phyloP scores from a whole-genome alignment of 2,888 invertebrate genomes.

The Charanyca ferruginea region DNA sequence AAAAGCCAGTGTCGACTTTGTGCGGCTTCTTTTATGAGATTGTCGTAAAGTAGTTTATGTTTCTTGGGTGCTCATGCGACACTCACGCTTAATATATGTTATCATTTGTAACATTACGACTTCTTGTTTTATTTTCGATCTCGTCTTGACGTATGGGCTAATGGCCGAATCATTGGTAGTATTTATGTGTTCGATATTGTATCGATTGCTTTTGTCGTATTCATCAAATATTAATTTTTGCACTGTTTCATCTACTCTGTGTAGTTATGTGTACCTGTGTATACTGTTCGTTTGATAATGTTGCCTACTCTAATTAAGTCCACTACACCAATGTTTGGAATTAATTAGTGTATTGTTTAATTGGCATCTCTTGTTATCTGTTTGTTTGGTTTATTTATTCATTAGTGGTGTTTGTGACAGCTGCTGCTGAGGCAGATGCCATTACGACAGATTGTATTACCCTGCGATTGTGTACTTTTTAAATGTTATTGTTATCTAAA shows the following conservation, averaged over 20 bases:
- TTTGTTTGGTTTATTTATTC: slow-evolving; percentile 91
- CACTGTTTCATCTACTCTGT: slow-evolving; percentile 72
- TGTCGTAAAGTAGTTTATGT: slow-evolving; percentile 85
- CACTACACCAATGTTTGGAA: slow-evolving; percentile 91
- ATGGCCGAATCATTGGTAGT: slow-evolving; percentile 16
- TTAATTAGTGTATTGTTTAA: slow-evolving; percentile 91
- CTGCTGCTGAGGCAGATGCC: slow-evolving; percentile 78
- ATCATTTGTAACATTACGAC: slow-evolving; percentile 58
- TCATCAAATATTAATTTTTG: slow-evolving; percentile 75
- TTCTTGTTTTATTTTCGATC: slow-evolving; percentile 49
- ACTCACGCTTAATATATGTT: slow-evolving; percentile 60
- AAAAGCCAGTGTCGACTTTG: slow-evolving; percentile 84
- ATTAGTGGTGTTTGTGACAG: slow-evolving; percentile 89
- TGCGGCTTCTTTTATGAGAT: slow-evolving; percentile 86
- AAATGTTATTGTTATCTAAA: slow-evolving; percentile 46
- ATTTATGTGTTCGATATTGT: slow-evolving; percentile 22
- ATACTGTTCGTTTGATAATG: slow-evolving; percentile 79
- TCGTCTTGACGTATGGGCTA: slow-evolving; percentile 32
- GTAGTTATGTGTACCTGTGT: slow-evolving; percentile 67
- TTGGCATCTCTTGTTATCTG: slow-evolving; percentile 91
- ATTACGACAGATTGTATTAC: slow-evolving; percentile 71
- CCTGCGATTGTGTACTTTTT: slow-evolving; percentile 49
- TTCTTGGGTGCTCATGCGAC: slow-evolving; percentile 66
- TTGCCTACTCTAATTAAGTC: slow-evolving; percentile 89
- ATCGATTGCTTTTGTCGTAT: slow-evolving; percentile 54